phyloP scores from a whole-genome alignment of 2,797 vertebrate species.

The Xerus rutilus region DNA sequence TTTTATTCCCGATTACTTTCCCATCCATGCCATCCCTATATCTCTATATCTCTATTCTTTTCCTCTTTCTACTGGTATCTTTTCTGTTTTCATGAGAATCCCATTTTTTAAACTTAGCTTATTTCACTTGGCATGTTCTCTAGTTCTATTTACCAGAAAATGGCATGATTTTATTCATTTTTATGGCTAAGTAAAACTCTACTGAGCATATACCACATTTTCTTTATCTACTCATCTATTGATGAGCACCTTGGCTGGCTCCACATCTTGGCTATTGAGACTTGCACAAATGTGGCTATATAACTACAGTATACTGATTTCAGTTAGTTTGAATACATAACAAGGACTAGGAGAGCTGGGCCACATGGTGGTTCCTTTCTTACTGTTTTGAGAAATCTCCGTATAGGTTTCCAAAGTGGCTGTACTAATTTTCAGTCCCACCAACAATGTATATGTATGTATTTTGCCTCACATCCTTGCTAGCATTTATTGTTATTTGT shows the following conservation, averaged over 20 bases:
- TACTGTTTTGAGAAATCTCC: too few relatives aligned
- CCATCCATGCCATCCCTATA: too few relatives aligned
- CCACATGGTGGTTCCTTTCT: too few relatives aligned
- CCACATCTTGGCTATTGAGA: not conserved
- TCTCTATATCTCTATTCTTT: too few relatives aligned
- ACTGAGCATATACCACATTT: not conserved
- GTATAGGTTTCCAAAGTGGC: too few relatives aligned
- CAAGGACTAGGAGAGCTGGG: too few relatives aligned
- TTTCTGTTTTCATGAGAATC: too few relatives aligned
- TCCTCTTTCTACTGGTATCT: too few relatives aligned
- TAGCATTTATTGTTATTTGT: not conserved
- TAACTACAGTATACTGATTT: not conserved
- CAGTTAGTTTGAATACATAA: not conserved
- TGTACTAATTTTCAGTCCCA: too few relatives aligned
- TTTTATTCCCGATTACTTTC: too few relatives aligned
- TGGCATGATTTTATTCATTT: not conserved
- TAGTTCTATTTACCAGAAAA: not conserved
- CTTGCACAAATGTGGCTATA: not conserved
- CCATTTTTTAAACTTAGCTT: not conserved
- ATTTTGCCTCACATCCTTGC: too few relatives aligned
- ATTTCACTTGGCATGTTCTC: not conserved
- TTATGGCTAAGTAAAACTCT: not conserved
- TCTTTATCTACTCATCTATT: not conserved
- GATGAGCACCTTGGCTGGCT: not conserved
- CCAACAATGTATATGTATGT: not conserved